phyloP scores from a whole-genome alignment of 2,888 invertebrate species.

The Melieria omissa region DNA sequence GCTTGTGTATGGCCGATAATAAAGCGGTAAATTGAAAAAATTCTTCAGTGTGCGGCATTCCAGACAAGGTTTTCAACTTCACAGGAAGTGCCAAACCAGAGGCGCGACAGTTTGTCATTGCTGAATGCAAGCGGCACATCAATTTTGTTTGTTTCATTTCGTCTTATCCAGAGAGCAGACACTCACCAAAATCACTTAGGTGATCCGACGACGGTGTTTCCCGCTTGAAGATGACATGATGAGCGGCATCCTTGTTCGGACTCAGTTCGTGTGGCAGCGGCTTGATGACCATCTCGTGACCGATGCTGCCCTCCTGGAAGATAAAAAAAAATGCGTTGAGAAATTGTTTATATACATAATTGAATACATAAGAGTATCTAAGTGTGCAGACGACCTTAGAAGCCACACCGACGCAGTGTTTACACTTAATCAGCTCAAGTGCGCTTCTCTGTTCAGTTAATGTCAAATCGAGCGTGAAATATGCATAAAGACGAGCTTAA shows the following conservation, averaged over 20 bases:
- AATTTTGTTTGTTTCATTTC: not conserved
- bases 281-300: conserved; percentile 86
- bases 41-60: no score
- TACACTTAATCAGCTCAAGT: no score
- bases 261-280: conserved; percentile 82
- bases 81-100: no score
- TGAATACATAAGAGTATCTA: not conserved
- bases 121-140: conserved; percentile 2
- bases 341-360: not conserved
- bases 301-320: conserved; percentile 90
- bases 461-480: no score
- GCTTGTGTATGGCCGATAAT: no score
- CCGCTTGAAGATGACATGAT: conserved; percentile 83
- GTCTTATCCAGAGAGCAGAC: not conserved
- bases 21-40: no score
- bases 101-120: no score
- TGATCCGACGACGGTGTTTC: conserved; percentile 69
- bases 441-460: no score
- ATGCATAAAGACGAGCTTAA: no score
- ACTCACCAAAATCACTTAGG: conserved; percentile 84
- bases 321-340: conserved; percentile 15
- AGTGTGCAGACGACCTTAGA: no score
- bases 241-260: conserved; percentile 66
- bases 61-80: no score
- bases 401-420: no score